Conservation (phyloP, 2,113 vertebrate species). For the Nycticorax nycticorax region DNA sequence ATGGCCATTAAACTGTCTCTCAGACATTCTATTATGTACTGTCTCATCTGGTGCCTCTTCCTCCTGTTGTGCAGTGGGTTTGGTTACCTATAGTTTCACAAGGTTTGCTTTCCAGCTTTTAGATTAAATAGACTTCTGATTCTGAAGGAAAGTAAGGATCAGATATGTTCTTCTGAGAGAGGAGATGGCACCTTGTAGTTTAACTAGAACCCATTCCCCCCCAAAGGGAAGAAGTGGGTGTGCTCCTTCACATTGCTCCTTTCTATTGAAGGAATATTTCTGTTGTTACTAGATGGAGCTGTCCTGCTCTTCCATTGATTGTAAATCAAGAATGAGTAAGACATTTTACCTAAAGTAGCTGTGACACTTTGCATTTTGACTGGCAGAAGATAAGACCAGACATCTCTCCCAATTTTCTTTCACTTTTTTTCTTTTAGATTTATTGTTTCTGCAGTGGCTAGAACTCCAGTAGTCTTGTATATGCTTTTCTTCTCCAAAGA, state of each 20-base stretch:
- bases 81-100: not conserved
- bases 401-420: not conserved
- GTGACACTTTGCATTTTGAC: not conserved
- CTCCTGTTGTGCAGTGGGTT: not conserved
- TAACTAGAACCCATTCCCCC: not conserved
- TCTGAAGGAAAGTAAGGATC: not conserved
- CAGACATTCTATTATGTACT: not conserved
- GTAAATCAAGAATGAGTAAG: not conserved
- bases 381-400: not conserved
- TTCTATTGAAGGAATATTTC: not conserved
- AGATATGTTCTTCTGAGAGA: not conserved
- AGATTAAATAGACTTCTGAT: not conserved
- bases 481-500: not conserved
- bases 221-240: not conserved
- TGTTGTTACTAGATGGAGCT: not conserved
- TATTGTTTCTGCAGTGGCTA: not conserved
- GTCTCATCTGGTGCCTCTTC: not conserved
- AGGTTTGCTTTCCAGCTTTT: not conserved
- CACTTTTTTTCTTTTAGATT: not conserved
- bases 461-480: not conserved
- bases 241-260: not conserved
- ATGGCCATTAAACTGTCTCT: not conserved
- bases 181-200: not conserved
- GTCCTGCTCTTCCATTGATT: not conserved
- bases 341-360: not conserved